Evolutionary conservation across 1,140 invertebrate species (phyloP), one percentile per base, ranked within the genome.

Genomic region (Apis florea): DNA sequence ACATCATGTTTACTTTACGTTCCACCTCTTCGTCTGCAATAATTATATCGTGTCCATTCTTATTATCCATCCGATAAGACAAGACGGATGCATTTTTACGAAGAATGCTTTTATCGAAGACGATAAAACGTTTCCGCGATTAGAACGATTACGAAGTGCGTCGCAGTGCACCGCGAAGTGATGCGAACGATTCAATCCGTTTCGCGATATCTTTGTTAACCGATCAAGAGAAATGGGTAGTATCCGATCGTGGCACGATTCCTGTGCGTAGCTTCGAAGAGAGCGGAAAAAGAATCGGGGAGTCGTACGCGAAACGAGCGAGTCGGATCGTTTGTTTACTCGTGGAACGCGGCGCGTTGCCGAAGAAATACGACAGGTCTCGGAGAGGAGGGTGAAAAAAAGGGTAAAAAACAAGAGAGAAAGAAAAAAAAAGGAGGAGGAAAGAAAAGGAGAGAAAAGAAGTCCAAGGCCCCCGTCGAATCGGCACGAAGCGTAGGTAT

Each of bases 381-480:
- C 12, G 31, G 21, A 64, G 31, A 10, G 17, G 6, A 53, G 69
- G 15, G 12, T 24, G 17, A n/a, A 53, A 9, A 56, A 21, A 9
- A 0, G 26, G 17, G 1, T 53, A 11, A 17, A 47, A 15, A 47
- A 1, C 15, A 21, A 54, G n/a, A 10, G 2, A 5, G 15, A 40
- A 49, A 49, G 49, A n/a, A 2, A 61, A 11, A 21, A 21, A 8
- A 1, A 21, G 15, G 24, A 49, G 26, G 12, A 73, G 26, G 24
- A 21, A 51, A 11, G 12, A 2, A n/a, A 3, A 40, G 15, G n/a
- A 49, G 0, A 0, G 12, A 21, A 31, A 26, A 47, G 24, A 75
- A 17, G 59, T 75, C 59, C 21, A 78, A 72, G 69, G 67, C 58
- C 61, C 68, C 61, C 68, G 64, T 79, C 61, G 75, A 83, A 79